Conservation (phyloP, 2,888 invertebrate species). For the Zygogramma bicolorata region DNA sequence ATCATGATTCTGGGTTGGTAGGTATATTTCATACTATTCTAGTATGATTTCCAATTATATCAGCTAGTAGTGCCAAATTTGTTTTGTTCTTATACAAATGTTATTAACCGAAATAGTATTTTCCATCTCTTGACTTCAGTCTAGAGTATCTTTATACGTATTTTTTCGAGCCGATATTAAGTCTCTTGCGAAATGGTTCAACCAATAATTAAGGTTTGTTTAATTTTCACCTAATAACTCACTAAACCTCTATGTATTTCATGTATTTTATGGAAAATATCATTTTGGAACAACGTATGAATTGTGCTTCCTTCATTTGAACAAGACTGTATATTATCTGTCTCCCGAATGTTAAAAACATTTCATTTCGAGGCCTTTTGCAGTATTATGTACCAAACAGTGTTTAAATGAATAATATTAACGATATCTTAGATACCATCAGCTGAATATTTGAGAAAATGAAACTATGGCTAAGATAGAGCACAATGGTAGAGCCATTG, state of each 20-base stretch:
- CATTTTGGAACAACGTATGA: background rate
- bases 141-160: no score
- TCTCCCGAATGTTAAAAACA: background rate
- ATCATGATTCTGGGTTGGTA: background rate
- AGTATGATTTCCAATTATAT: background rate
- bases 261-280: background rate
- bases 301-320: slow-evolving; percentile 21
- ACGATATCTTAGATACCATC: background rate
- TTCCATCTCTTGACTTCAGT: background rate
- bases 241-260: background rate
- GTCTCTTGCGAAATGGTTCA: background rate
- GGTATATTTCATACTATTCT: no score
- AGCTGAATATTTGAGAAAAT: no score
- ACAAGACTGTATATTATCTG: slow-evolving; percentile 13
- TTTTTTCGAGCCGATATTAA: background rate
- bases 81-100: background rate
- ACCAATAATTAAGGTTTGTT: background rate
- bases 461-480: no score
- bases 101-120: background rate
- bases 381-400: background rate
- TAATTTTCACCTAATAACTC: no score
- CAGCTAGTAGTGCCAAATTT: background rate
- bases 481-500: no score
- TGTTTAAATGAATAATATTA: background rate
- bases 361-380: background rate